Evolutionary conservation across 2,797 vertebrate genomes (phyloP).

Genomic region (Sebastolobus alascanus): DNA sequence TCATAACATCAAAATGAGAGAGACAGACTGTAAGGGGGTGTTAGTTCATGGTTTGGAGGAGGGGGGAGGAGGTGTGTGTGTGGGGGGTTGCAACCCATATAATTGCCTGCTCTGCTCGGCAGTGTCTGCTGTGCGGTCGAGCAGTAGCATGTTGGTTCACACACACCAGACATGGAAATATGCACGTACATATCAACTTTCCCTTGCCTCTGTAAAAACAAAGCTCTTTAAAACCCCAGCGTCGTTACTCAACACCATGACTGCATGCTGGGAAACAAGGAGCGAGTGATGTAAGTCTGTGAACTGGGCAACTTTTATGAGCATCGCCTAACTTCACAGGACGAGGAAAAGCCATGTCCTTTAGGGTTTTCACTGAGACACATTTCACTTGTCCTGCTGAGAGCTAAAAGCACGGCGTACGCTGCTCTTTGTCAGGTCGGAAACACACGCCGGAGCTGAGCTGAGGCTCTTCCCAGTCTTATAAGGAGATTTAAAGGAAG

Average conservation of each 20-base stretch:
- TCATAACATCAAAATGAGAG: conserved; percentile 71
- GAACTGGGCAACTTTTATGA: conserved; percentile 55
- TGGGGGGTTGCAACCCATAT: conserved; percentile 66
- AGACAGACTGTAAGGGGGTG: conserved; percentile 65
- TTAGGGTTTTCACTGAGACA: conserved; percentile 10
- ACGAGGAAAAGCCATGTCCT: conserved; percentile 22
- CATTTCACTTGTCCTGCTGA: conserved; percentile 7
- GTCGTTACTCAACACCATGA: conserved; percentile 34
- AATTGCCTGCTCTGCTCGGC: conserved; percentile 78
- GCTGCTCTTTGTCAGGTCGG: not conserved
- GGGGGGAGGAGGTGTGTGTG: conserved; percentile 13
- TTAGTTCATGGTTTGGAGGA: conserved; percentile 62
- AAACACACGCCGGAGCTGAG: conserved; percentile 12
- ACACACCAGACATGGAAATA: conserved; percentile 82
- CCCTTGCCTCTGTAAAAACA: conserved; percentile 60
- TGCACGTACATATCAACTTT: conserved; percentile 76
- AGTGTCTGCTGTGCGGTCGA: conserved; percentile 78
- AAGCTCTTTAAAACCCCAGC: conserved; percentile 60
- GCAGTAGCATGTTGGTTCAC: conserved; percentile 81
- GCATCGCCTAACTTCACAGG: conserved; percentile 29
- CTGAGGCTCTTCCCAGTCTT: conserved; percentile 3
- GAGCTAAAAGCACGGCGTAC: not conserved
- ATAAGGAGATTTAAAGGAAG: conserved; percentile 19
- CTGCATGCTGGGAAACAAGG: conserved; percentile 58
- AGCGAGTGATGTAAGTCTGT: conserved; percentile 59